Evolutionary conservation across 1,140 invertebrate species (phyloP).

Genomic region (Zaprionus camerounensis): DNA sequence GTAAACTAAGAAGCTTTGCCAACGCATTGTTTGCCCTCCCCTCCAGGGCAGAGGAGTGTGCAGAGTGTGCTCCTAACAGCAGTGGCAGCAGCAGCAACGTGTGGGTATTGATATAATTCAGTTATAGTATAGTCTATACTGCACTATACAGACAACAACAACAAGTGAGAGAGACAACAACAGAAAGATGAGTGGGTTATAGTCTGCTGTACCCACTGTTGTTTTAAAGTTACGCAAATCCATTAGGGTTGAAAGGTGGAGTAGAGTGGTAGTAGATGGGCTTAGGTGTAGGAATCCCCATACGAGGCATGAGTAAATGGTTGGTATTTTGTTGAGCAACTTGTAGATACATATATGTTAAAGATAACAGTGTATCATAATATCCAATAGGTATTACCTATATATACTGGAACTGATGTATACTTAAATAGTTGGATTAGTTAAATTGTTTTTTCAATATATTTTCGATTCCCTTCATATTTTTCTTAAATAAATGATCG

Average conservation of each 20-base stretch:
- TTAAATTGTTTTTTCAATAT: too few species aligned
- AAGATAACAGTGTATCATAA: too few species aligned
- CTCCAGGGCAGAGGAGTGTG: not conserved
- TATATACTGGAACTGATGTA: too few species aligned
- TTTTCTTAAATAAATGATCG: too few species aligned
- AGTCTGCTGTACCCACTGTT: not conserved
- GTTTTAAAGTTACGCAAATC: constrained; percentile 7
- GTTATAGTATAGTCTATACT: constrained; percentile 4
- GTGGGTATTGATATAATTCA: not conserved
- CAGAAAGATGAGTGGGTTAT: not conserved
- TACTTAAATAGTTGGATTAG: too few species aligned
- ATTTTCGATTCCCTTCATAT: too few species aligned
- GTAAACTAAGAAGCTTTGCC: constrained; percentile 40
- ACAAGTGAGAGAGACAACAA: not conserved
- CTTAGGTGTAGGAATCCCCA: not conserved
- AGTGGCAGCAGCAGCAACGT: not conserved
- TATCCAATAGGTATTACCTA: too few species aligned
- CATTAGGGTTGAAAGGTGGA: not conserved
- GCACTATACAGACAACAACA: not conserved
- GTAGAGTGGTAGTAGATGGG: not conserved
- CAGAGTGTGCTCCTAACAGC: not conserved
- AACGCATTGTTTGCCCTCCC: not conserved
- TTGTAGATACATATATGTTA: too few species aligned
- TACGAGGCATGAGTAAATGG: too few species aligned
- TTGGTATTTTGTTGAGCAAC: too few species aligned